Evolutionary conservation across 2,113 vertebrate species (phyloP).

Genomic region (Cochlearius cochlearius): DNA sequence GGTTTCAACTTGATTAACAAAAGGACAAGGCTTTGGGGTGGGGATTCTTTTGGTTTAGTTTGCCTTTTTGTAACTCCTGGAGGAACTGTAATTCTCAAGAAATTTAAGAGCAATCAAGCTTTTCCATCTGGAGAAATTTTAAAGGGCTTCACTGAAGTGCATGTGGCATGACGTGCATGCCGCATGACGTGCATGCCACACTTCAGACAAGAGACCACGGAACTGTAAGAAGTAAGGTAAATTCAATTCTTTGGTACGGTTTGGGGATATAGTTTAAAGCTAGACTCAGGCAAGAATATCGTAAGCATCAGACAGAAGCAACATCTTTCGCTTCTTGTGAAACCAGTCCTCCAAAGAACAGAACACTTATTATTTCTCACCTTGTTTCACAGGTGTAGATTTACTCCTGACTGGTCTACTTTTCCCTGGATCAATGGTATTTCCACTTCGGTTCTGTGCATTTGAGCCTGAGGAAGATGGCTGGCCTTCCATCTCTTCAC

Average conservation of each 20-base stretch:
- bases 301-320: neutral
- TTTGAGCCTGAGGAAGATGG: constrained; percentile 82
- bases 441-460: constrained; percentile 71
- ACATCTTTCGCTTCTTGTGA: neutral
- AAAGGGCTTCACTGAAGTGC: neutral
- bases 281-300: neutral
- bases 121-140: neutral
- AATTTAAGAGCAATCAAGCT: neutral
- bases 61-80: neutral
- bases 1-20: neutral
- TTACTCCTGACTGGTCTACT: constrained; percentile 78
- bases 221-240: neutral
- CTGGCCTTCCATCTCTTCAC: constrained; percentile 80
- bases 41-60: neutral
- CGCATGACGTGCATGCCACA: neutral
- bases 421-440: constrained; percentile 64
- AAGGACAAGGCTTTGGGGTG: neutral
- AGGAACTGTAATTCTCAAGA: neutral
- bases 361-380: constrained; percentile 33
- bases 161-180: neutral
- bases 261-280: neutral
- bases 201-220: neutral
- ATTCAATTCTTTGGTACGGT: neutral
- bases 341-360: neutral
- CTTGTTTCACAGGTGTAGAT: constrained; percentile 79